A percentile compares a stretch with the other conserved stretches of the same genome.
Evolutionary conservation across 2,797 vertebrate species (phyloP).

Genomic region (Danionella dracula): DNA sequence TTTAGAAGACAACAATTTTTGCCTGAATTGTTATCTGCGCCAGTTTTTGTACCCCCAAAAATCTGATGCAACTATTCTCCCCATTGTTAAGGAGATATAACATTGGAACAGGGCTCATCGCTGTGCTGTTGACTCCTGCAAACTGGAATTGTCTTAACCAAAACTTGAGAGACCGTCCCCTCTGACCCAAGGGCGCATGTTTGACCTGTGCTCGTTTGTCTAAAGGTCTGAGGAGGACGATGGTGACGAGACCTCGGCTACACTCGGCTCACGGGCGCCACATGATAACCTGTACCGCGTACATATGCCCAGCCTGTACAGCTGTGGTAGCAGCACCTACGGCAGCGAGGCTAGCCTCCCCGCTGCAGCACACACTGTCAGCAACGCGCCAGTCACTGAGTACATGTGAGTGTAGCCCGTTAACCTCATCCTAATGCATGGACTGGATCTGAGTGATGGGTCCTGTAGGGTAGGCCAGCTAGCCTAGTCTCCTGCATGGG

Average conservation of each 20-base stretch:
- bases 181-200: constrained; percentile 26
- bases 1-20: too few species aligned
- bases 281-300: constrained; percentile 96
- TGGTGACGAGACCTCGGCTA: constrained; percentile 84
- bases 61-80: too few species aligned
- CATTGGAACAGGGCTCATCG: background rate
- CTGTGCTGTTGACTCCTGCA: background rate
- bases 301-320: constrained; percentile 98
- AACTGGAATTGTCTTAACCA: background rate
- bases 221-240: constrained; percentile 85
- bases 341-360: constrained; percentile 97
- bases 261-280: constrained; percentile 78
- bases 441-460: background rate
- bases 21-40: too few species aligned
- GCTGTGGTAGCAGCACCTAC: constrained; percentile 95
- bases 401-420: constrained; percentile 85
- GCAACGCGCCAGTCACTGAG: constrained; percentile 96
- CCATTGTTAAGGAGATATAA: background rate
- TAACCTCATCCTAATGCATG: constrained; percentile 39
- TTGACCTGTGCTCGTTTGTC: constrained; percentile 34
- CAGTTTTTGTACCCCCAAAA: too few species aligned
- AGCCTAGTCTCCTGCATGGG: constrained; percentile 24
- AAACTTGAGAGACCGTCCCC: constrained; percentile 1
- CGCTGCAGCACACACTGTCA: constrained; percentile 95
- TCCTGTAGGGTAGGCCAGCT: constrained; percentile 4